Evolutionary conservation across 2,113 vertebrate species (phyloP), one percentile per base, ranked within the genome.

Genomic region (Mystacornis crossleyi): DNA sequence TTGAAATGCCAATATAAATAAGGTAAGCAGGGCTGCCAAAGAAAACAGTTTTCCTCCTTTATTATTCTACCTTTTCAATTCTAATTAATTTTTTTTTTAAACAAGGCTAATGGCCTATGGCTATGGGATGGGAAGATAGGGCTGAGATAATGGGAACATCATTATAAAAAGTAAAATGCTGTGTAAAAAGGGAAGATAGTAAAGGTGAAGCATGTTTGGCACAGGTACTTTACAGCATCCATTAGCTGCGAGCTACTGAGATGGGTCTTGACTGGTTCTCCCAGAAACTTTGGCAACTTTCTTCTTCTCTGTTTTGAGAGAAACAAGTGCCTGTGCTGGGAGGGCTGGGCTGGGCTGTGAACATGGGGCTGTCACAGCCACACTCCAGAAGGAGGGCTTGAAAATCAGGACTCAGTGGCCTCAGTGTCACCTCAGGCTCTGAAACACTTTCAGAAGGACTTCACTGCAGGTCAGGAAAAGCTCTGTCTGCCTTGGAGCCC

Each of bases 181-280:
- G 75, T 70, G 89, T 95, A 92, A 92, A 97, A 95, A 70, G 65
- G 91, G 71, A 51, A 93, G 96, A 92, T 95, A 93, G 96, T 7
- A 51, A 86, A 96, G 93, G 94, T 89, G 80, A 96, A 96, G 69
- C 89, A 51, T 69, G 31, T 92, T 93, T 89, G 92, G 86, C 86
- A 79, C 36, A 43, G 65, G 78, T 61, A 81, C 80, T 89, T 93
- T 48, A n/a, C 58, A 90, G 71, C 28, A 93, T 31, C 85, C 86
- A 64, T 81, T 96, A 90, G 91, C 93, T 96, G 82, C 13, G 0
- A 96, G 96, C 91, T 95, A 81, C 50, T 81, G n/a, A 78, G 94
- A 97, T 96, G 83, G 91, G 96, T 95, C 94, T 93, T 89, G 91
- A 97, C 96, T 96, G 95, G 95, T 97, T 90, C 83, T 86, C 89